Evolutionary conservation across 2,797 vertebrate species (phyloP).

Genomic region (Hyperoplus immaculatus): DNA sequence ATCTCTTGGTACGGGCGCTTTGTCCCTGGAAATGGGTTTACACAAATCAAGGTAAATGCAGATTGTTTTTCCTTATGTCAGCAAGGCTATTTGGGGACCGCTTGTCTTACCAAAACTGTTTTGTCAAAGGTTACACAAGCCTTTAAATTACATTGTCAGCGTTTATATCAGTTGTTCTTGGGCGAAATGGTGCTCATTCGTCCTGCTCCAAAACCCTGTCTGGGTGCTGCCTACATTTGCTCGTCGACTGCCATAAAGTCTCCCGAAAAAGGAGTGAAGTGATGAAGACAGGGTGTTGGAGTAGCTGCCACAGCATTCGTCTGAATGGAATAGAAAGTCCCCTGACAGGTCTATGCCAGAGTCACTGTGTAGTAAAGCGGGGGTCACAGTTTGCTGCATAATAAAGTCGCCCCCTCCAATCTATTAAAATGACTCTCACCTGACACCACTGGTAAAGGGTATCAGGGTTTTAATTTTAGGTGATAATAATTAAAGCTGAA

Average conservation of each 20-base stretch:
- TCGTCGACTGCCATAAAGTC: conserved; percentile 72
- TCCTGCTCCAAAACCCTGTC: conserved; percentile 63
- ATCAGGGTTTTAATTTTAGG: conserved; percentile 67
- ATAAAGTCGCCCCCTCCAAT: conserved; percentile 52
- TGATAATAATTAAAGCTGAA: conserved; percentile 62
- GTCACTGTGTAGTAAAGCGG: conserved; percentile 71
- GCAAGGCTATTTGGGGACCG: conserved; percentile 62
- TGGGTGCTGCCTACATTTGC: conserved; percentile 66
- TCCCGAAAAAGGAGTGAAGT: conserved; percentile 73
- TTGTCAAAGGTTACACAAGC: conserved; percentile 75
- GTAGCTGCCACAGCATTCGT: conserved; percentile 74
- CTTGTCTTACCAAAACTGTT: conserved; percentile 61
- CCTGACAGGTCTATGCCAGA: conserved; percentile 71
- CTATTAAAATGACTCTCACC: conserved; percentile 51
- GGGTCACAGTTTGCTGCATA: conserved; percentile 55
- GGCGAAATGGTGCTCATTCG: conserved; percentile 60
- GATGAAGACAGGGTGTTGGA: conserved; percentile 66
- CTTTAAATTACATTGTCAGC: conserved; percentile 75
- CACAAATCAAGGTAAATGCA: conserved; percentile 78
- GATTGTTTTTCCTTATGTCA: conserved; percentile 73
- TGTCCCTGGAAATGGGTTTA: conserved; percentile 74
- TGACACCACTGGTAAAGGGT: conserved; percentile 43
- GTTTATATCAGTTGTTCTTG: conserved; percentile 70
- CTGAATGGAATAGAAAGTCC: conserved; percentile 77
- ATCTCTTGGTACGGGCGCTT: conserved; percentile 71